phyloP scores from a whole-genome alignment of 2,113 vertebrate genomes.

The Cichladusa arquata region DNA sequence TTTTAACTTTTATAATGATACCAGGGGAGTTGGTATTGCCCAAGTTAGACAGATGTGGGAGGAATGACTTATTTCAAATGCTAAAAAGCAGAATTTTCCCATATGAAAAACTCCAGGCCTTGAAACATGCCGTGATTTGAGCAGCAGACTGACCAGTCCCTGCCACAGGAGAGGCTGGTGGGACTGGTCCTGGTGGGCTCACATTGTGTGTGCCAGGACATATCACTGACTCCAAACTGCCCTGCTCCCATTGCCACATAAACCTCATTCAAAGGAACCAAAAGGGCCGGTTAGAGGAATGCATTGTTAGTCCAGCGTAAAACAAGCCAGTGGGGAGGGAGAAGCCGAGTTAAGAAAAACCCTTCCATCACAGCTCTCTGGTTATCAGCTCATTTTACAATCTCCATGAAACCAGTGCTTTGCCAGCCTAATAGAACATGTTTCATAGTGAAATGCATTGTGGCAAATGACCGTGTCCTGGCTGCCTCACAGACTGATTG shows the following conservation, averaged over 20 bases:
- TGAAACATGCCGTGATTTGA: not conserved
- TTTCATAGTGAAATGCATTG: not conserved
- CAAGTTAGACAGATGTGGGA: not conserved
- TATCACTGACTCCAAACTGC: slow-evolving; percentile 78
- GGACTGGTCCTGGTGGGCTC: not conserved
- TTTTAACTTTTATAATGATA: not conserved
- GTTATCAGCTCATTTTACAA: not conserved
- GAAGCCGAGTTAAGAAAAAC: slow-evolving; percentile 24
- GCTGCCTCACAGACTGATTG: not conserved
- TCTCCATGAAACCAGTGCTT: not conserved
- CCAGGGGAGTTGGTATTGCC: not conserved
- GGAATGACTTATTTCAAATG: not conserved
- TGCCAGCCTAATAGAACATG: not conserved
- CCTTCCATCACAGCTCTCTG: not conserved
- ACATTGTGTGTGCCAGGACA: slow-evolving; percentile 17
- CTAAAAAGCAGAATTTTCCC: not conserved
- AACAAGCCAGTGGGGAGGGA: slow-evolving; percentile 7
- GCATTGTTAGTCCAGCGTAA: slow-evolving; percentile 36
- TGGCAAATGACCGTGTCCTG: not conserved
- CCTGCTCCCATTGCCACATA: slow-evolving; percentile 84
- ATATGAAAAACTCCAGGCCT: not conserved
- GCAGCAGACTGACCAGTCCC: not conserved
- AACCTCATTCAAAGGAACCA: slow-evolving; percentile 89
- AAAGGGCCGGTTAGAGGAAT: slow-evolving; percentile 73
- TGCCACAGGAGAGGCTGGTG: not conserved